Evolutionary conservation across 2,888 invertebrate species (phyloP), one percentile per base, ranked within the genome.

Genomic region (Amphipoea oculea): DNA sequence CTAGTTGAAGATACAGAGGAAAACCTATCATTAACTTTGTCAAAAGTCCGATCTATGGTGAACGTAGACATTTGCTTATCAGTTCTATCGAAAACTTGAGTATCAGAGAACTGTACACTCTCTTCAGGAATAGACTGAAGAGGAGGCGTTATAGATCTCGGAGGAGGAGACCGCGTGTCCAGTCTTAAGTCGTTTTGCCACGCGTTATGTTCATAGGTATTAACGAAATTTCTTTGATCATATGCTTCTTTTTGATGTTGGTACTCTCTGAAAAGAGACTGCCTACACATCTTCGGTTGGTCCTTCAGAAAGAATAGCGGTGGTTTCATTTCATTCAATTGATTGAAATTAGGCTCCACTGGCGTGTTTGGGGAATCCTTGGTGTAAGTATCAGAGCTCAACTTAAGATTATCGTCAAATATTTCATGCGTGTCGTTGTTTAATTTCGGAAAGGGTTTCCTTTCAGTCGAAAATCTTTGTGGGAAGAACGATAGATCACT

Each of bases 91-190:
- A 95, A 87, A 17, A 90, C 80, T 69, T 94, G 95, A n/a, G 94
- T 94, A 66, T 95, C 94, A 2, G 93, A 95, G 78, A 93, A 90
- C 63, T 96, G 95, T 7, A 88, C 88, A 83, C 95, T 97, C 86
- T 97, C 97, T 92, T 97, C 97, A 20, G 97, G 96, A 62, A 97
- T 97, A 0, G 96, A 95, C 67, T 96, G 95, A 29, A 97, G 91
- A 4, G 96, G 95, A 4, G 95, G 95, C 1, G 96, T 94, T 62
- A 95, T 88, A 2, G 97, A 95, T 73, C 96, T 91, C 2, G 95
- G 95, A 2, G 97, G 96, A 1, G 97, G 96, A 1, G 97, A 95
- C 76, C 91, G 93, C 2, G 88, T 77, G 54, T 95, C 95, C 23
- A 79, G 71, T 82, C 91, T 92, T 29, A 91, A 85, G 29, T 96